These are phyloP conservation scores for Amphimedon queenslandica DNA, from an alignment of 37 sponge, comb jelly and placozoan species.

Conservation along the genomic window DNA sequence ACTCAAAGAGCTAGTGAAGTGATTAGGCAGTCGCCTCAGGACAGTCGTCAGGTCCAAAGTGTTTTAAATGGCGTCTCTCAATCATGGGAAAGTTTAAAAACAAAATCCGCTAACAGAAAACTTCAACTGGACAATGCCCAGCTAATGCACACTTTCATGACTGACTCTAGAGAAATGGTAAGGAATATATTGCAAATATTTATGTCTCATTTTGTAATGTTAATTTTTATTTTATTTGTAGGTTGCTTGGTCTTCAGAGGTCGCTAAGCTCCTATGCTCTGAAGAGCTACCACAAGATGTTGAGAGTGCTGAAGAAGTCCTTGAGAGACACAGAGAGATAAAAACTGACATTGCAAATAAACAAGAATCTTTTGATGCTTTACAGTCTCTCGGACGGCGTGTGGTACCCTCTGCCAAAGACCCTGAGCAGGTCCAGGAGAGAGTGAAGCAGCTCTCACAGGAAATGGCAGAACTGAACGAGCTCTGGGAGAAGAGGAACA, in stretches of 20 bases:
- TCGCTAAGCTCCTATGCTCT: conserved; percentile 48
- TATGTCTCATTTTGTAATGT: neutral
- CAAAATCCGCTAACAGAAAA: conserved; percentile 47
- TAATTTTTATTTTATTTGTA: conserved; percentile 4
- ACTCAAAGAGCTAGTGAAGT: conserved; percentile 47
- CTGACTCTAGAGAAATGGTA: conserved; percentile 79
- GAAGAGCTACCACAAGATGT: conserved; percentile 85
- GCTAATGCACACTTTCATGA: conserved; percentile 73
- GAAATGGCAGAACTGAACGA: conserved; percentile 61
- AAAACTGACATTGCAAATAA: conserved; percentile 68
- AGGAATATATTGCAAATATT: conserved; percentile 10
- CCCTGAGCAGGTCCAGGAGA: conserved; percentile 32
- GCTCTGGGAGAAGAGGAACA: conserved; percentile 67
- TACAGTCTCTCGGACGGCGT: conserved; percentile 34
- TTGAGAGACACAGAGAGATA: conserved; percentile 63
- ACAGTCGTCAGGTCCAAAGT: conserved; percentile 37
- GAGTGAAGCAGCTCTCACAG: conserved; percentile 49
- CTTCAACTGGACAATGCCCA: conserved; percentile 65
- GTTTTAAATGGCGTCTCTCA: conserved; percentile 61
- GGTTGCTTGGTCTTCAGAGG: conserved; percentile 81
- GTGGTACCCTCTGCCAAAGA: conserved; percentile 19
- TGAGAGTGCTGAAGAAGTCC: conserved; percentile 65
- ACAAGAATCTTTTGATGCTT: conserved; percentile 75
- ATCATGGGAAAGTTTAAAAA: conserved; percentile 78
- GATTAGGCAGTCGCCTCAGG: conserved; percentile 2